phyloP scores from a whole-genome alignment of 1,140 invertebrate species.

The Drosophila melanogaster region DNA sequence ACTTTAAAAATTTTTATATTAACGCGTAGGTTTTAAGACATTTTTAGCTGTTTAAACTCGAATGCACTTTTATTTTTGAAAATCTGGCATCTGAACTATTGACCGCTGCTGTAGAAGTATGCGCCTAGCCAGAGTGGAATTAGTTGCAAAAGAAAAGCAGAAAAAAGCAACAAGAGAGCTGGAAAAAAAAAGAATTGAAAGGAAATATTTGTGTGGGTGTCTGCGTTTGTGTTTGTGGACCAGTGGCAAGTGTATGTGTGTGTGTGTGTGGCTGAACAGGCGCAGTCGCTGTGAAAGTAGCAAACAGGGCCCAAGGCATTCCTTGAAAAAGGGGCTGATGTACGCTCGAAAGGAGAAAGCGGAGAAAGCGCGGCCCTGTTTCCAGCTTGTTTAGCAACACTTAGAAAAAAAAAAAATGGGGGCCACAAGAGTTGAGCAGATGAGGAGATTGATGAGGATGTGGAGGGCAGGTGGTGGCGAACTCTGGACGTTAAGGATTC shows the following conservation, averaged over 20 bases:
- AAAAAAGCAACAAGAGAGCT: slow-evolving; percentile 39
- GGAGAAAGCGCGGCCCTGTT: slow-evolving; percentile 32
- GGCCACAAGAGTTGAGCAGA: slow-evolving; percentile 1
- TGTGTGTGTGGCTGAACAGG: slow-evolving; percentile 35
- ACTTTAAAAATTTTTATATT: too few species aligned
- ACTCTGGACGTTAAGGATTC: background rate
- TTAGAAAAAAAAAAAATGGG: slow-evolving; percentile 55
- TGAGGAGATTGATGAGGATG: background rate
- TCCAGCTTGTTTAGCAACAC: slow-evolving; percentile 77
- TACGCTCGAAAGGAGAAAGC: background rate
- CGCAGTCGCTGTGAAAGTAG: slow-evolving; percentile 78
- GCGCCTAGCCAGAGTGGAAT: slow-evolving; percentile 54
- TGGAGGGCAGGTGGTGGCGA: background rate
- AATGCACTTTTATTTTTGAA: background rate
- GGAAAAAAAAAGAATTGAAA: slow-evolving; percentile 49
- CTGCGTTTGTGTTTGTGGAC: background rate
- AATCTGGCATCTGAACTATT: background rate
- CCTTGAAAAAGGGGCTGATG: background rate
- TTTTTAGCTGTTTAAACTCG: too few species aligned
- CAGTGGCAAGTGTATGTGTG: slow-evolving; percentile 14
- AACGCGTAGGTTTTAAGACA: too few species aligned
- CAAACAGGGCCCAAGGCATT: slow-evolving; percentile 68
- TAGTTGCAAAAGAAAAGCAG: slow-evolving; percentile 69
- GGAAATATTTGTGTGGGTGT: slow-evolving; percentile 61
- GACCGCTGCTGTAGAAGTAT: slow-evolving; percentile 11